These are phyloP conservation scores for Linepithema humile DNA, from an alignment of 1,140 invertebrate genomes.

Conservation along the genomic window DNA sequence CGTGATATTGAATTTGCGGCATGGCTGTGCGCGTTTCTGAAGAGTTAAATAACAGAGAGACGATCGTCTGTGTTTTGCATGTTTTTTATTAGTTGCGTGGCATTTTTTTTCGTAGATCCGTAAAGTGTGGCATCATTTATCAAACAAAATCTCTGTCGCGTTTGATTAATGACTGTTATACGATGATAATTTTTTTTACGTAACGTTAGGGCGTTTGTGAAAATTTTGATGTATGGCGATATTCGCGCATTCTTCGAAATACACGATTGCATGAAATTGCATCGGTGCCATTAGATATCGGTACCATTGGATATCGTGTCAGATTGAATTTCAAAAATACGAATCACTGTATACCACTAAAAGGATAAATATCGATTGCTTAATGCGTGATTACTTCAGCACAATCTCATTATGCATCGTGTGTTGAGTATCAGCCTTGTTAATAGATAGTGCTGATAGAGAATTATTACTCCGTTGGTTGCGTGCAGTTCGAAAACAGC, in stretches of 20 bases:
- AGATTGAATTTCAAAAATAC: neutral
- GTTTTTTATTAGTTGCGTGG: neutral
- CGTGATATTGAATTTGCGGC: constrained; percentile 47
- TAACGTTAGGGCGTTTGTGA: neutral
- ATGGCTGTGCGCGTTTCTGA: neutral
- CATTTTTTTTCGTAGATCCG: neutral
- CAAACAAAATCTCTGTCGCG: neutral
- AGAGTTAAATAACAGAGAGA: constrained; percentile 33
- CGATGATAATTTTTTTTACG: no score
- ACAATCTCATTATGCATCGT: neutral
- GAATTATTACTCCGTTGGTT: constrained; percentile 35
- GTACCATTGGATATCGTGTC: neutral
- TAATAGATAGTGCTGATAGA: constrained; percentile 27
- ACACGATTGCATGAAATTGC: neutral
- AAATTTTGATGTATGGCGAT: neutral
- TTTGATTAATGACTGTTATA: no score
- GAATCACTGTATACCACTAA: neutral
- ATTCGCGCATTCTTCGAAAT: neutral
- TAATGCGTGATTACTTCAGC: constrained; percentile 7
- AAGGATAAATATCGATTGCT: neutral
- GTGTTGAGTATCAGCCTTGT: constrained; percentile 28
- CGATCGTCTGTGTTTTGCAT: neutral
- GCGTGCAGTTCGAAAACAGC: constrained; percentile 29
- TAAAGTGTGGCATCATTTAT: neutral
- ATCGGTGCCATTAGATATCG: neutral